These are phyloP conservation scores for Callaeas wilsoni DNA, from an alignment of 2,113 vertebrate species.

Conservation along the genomic window DNA sequence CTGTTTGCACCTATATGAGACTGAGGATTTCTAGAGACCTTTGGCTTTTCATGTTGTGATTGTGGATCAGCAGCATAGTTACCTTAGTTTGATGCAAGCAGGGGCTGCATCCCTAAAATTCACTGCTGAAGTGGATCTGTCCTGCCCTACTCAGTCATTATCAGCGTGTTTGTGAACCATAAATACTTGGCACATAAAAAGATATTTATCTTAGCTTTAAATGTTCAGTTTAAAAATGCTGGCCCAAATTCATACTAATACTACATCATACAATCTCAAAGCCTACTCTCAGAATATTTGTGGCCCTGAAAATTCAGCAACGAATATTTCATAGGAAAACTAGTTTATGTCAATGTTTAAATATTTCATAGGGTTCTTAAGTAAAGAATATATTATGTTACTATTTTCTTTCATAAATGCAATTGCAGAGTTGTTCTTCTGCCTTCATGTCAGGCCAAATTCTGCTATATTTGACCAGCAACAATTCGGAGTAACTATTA, in stretches of 20 bases:
- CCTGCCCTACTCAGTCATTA: not conserved
- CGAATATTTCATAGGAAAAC: not conserved
- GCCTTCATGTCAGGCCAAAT: not conserved
- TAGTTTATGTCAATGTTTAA: not conserved
- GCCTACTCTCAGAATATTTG: not conserved
- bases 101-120: not conserved
- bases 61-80: not conserved
- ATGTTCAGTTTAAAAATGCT: not conserved
- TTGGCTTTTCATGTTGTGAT: not conserved
- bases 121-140: not conserved
- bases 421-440: not conserved
- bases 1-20: not conserved
- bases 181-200: not conserved
- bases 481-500: not conserved
- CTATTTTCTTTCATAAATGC: not conserved
- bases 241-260: not conserved
- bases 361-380: not conserved
- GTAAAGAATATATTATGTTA: not conserved
- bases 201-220: not conserved
- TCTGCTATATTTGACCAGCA: not conserved
- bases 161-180: not conserved
- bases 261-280: not conserved
- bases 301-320: not conserved
- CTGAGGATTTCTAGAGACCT: not conserved
- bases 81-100: not conserved